phyloP scores from a whole-genome alignment of 2,888 invertebrate genomes.

The Zhuqinia jingwanae region DNA sequence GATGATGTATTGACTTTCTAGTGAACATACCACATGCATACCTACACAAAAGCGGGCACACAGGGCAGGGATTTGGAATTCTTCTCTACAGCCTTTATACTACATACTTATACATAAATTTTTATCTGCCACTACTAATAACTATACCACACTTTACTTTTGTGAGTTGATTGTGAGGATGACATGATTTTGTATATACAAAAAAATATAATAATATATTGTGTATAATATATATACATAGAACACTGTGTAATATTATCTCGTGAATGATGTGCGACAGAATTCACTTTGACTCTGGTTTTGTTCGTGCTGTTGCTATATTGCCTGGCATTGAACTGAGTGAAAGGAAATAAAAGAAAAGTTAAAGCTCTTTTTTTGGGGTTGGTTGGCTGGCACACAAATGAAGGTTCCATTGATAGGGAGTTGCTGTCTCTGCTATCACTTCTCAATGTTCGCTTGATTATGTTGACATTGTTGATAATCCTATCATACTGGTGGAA shows the following conservation, averaged over 20 bases:
- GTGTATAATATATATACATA: no score
- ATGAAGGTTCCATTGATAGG: constrained; percentile 21
- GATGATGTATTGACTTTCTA: no score
- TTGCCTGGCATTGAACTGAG: not conserved
- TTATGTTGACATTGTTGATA: constrained; percentile 64
- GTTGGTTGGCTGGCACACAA: not conserved
- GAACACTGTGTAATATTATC: not conserved
- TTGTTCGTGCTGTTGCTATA: not conserved
- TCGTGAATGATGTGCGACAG: not conserved
- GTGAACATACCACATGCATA: no score
- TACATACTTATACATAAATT: no score
- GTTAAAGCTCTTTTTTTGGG: not conserved
- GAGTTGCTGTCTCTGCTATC: constrained; percentile 3
- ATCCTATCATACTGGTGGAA: constrained; percentile 57
- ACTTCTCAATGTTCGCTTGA: constrained; percentile 41
- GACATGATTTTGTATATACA: not conserved
- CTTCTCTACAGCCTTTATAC: not conserved
- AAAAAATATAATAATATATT: not conserved
- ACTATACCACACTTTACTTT: no score
- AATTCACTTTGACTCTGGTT: constrained; percentile 1
- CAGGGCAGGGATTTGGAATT: not conserved
- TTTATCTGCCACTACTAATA: no score
- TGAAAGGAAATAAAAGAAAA: constrained; percentile 29
- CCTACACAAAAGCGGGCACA: no score
- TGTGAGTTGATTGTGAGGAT: constrained; percentile 7